Evolutionary conservation across 2,888 invertebrate species (phyloP).

Genomic region (Melanostoma mellinum): DNA sequence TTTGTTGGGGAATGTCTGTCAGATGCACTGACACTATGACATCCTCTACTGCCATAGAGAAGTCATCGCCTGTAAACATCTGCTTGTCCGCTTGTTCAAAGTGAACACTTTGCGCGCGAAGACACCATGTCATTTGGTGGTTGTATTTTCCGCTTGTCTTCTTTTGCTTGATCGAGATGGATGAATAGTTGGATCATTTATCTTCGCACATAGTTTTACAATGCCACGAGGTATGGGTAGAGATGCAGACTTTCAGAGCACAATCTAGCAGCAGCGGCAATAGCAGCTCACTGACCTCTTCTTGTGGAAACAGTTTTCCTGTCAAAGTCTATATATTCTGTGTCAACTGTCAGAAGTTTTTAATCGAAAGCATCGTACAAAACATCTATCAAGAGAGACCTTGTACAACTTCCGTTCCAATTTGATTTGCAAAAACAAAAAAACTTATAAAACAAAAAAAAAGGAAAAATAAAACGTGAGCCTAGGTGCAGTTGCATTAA

Average conservation of each 20-base stretch:
- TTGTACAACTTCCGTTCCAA: slow-evolving; percentile 68
- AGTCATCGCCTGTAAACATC: slow-evolving; percentile 70
- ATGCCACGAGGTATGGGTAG: slow-evolving; percentile 5
- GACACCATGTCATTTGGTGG: slow-evolving; percentile 63
- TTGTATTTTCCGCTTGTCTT: slow-evolving; percentile 46
- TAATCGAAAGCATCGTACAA: slow-evolving; percentile 52
- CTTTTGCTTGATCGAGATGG: slow-evolving; percentile 55
- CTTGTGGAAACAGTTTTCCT: slow-evolving; percentile 43
- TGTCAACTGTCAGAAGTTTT: slow-evolving; percentile 63
- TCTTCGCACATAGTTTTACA: slow-evolving; percentile 26
- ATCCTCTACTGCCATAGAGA: slow-evolving; percentile 46
- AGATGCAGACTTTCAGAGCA: slow-evolving; percentile 8
- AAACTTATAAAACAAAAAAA: not conserved
- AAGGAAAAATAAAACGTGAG: slow-evolving; percentile 17
- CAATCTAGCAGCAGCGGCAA: too few species aligned
- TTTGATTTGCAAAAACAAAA: slow-evolving; percentile 35
- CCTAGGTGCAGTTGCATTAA: slow-evolving; percentile 68
- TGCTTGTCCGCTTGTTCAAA: slow-evolving; percentile 37
- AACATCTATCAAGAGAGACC: slow-evolving; percentile 51
- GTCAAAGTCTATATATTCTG: slow-evolving; percentile 40
- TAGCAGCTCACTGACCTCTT: slow-evolving; percentile 59
- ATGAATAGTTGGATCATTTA: slow-evolving; percentile 59
- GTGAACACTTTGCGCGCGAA: slow-evolving; percentile 50
- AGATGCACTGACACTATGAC: slow-evolving; percentile 59
- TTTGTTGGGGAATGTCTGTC: slow-evolving; percentile 63